Conservation (phyloP, 2,113 vertebrate genomes). For the Myxocyprinus asiaticus region DNA sequence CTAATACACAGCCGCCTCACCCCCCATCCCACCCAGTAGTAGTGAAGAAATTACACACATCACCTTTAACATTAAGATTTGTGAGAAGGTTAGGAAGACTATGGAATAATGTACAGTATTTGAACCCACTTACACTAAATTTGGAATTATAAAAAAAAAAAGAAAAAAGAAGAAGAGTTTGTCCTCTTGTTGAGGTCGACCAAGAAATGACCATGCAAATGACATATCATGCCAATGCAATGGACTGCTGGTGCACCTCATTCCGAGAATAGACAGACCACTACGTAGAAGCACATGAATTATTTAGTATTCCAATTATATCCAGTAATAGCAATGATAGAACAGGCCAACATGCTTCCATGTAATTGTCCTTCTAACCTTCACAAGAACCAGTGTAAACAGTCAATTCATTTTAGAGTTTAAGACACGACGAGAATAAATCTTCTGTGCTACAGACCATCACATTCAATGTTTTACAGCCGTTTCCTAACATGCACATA, state of each 20-base stretch:
- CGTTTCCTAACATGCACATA: background rate
- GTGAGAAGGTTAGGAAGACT: no score
- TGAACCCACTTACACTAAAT: no score
- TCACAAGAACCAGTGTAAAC: background rate
- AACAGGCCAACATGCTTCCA: background rate
- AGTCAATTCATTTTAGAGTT: constrained; percentile 8
- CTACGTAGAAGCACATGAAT: background rate
- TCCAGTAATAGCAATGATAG: background rate
- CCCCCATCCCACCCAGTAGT: no score
- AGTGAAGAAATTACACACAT: no score
- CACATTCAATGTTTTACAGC: background rate
- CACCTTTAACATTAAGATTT: no score
- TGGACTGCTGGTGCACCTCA: background rate
- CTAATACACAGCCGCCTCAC: no score
- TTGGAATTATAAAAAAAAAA: no score
- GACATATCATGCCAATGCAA: no score
- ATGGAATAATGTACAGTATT: no score
- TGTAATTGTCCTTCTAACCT: constrained; percentile 22
- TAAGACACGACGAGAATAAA: background rate
- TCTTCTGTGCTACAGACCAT: background rate
- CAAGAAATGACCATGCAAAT: no score
- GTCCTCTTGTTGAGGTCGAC: no score
- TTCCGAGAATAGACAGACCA: background rate
- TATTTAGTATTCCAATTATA: constrained; percentile 11
- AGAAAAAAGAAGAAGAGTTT: no score